phyloP scores from a whole-genome alignment of 2,113 vertebrate genomes.

The Gadus macrocephalus region DNA sequence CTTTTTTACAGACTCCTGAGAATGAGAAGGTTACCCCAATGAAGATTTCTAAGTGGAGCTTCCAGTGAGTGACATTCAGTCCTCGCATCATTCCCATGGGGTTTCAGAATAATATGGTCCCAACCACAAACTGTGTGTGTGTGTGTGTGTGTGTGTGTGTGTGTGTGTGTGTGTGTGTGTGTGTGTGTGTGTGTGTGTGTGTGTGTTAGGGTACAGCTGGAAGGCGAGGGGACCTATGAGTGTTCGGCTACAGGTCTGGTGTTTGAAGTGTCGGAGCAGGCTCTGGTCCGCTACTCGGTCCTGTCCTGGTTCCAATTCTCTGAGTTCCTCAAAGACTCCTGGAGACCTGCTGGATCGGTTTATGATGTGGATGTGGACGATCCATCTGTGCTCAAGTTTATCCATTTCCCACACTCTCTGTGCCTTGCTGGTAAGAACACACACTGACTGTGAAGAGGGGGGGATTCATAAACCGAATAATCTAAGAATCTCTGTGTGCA shows the following conservation, averaged over 20 bases:
- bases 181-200: slow-evolving; percentile 15
- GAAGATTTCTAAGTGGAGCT: slow-evolving; percentile 68
- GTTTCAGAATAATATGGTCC: background rate
- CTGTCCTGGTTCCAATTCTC: too few relatives aligned
- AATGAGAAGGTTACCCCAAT: slow-evolving; percentile 75
- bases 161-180: background rate
- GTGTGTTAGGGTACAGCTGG: slow-evolving; percentile 68
- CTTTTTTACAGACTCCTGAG: slow-evolving; percentile 65
- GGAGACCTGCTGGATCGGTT: too few relatives aligned
- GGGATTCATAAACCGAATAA: too few relatives aligned
- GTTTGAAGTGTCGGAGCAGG: too few relatives aligned
- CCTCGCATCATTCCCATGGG: background rate
- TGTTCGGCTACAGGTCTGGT: too few relatives aligned
- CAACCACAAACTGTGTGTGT: too few relatives aligned
- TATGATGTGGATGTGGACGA: slow-evolving; percentile 19
- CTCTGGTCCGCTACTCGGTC: too few relatives aligned
- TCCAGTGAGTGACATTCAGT: slow-evolving; percentile 65
- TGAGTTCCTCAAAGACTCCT: too few relatives aligned
- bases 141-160: too few relatives aligned
- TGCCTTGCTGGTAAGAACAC: slow-evolving; percentile 77
- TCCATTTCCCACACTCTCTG: slow-evolving; percentile 84
- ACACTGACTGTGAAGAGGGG: too few relatives aligned
- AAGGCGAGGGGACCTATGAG: slow-evolving; percentile 60
- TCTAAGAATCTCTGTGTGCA: too few relatives aligned
- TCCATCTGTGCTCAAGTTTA: slow-evolving; percentile 67